Evolutionary conservation across 2,888 invertebrate species (phyloP).

Genomic region (Drosophila macrospina): DNA sequence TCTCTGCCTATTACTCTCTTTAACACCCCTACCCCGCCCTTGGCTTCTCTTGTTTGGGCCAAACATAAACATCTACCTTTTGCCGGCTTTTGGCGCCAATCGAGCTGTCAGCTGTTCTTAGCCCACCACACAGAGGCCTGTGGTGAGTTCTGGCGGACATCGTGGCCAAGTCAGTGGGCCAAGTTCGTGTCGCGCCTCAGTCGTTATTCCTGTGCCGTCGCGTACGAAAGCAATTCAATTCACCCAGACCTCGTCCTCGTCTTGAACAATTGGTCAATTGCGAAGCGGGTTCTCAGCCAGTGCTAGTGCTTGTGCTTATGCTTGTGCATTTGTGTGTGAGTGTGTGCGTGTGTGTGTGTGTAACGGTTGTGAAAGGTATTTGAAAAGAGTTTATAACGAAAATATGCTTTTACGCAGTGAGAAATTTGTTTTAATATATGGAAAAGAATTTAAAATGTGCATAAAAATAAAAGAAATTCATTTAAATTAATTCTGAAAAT

Average conservation of each 20-base stretch:
- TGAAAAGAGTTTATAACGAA: not conserved
- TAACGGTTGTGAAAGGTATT: conserved; percentile 51
- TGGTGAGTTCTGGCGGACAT: conserved; percentile 52
- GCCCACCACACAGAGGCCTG: conserved; percentile 54
- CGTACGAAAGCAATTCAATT: conserved; percentile 62
- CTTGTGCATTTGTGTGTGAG: conserved; percentile 26
- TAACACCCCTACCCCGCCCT: not conserved
- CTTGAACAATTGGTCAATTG: conserved; percentile 37
- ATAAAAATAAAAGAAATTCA: too few relatives aligned
- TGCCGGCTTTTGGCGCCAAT: conserved; percentile 63
- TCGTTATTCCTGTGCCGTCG: conserved; percentile 76
- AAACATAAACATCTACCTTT: conserved; percentile 56
- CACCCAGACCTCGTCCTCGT: conserved; percentile 38
- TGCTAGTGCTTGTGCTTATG: conserved; percentile 34
- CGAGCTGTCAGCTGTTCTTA: conserved; percentile 39
- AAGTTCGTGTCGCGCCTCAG: conserved; percentile 56
- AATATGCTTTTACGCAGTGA: not conserved
- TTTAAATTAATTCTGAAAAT: not conserved
- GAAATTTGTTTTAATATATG: not conserved
- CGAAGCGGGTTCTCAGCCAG: conserved; percentile 16
- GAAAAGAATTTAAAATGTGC: not conserved
- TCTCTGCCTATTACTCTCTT: not conserved
- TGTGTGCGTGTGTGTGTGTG: conserved; percentile 1
- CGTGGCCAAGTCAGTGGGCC: conserved; percentile 34
- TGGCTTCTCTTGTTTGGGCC: not conserved